Conservation (phyloP, 2,113 vertebrate species). For the Dromaius novaehollandiae region DNA sequence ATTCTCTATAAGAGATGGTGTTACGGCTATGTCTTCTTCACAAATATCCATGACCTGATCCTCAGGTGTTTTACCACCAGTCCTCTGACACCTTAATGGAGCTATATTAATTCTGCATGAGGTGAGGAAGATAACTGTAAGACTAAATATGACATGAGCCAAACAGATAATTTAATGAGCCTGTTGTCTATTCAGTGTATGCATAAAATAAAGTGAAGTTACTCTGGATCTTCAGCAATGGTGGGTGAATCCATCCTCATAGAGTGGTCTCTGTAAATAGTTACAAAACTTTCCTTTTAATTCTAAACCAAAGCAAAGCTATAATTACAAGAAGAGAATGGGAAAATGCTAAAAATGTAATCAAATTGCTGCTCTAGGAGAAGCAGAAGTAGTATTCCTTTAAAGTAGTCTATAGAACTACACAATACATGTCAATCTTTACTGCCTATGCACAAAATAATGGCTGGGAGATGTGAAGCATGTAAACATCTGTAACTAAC, state of each 20-base stretch:
- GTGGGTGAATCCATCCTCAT: background rate
- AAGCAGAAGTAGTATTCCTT: background rate
- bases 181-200: background rate
- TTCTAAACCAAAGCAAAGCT: background rate
- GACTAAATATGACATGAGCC: background rate
- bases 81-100: background rate
- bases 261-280: background rate
- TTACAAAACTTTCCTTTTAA: background rate
- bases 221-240: background rate
- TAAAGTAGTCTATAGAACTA: background rate
- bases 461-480: background rate
- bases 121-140: background rate
- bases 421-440: background rate
- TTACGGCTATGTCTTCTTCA: background rate
- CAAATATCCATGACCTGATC: background rate
- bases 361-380: background rate
- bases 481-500: background rate
- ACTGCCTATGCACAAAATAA: background rate
- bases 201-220: background rate
- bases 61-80: background rate
- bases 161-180: background rate
- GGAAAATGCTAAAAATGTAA: background rate
- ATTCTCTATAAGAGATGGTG: background rate
- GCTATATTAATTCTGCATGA: background rate
- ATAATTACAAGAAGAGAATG: background rate